These are phyloP conservation scores for Scomberomorus guttatus DNA, from an alignment of 2,797 vertebrate species.

Conservation along the genomic window DNA sequence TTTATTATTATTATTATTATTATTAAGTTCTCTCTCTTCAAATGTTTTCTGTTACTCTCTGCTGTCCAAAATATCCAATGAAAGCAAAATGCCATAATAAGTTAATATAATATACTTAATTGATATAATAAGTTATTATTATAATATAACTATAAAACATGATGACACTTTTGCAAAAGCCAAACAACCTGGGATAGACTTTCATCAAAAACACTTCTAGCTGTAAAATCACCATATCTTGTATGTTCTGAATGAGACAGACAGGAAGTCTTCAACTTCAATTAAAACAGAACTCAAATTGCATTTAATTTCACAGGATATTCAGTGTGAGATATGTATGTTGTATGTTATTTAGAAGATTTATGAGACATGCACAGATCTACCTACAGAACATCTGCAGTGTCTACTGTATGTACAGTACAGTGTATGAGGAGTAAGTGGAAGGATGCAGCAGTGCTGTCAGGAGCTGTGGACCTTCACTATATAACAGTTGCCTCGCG, in stretches of 20 bases:
- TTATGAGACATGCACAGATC: background rate
- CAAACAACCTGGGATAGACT: too few relatives aligned
- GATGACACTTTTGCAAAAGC: too few relatives aligned
- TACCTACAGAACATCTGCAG: background rate
- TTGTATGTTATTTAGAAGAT: constrained; percentile 7
- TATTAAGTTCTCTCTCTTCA: background rate
- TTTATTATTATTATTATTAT: too few relatives aligned
- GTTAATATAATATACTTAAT: background rate
- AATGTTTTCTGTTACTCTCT: background rate
- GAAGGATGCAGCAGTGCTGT: constrained; percentile 45
- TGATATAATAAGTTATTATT: too few relatives aligned
- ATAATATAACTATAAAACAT: too few relatives aligned
- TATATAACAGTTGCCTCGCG: constrained; percentile 38
- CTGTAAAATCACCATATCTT: background rate
- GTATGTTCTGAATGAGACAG: background rate
- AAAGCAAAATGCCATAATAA: background rate
- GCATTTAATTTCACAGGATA: background rate
- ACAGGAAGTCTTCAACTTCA: background rate
- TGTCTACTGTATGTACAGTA: constrained; percentile 8
- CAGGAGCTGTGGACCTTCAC: constrained; percentile 28
- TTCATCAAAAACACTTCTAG: background rate
- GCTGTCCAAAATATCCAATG: background rate
- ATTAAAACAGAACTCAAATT: background rate
- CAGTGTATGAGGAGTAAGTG: constrained; percentile 1
- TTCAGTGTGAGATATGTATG: background rate